Evolutionary conservation across 2,113 vertebrate genomes (phyloP), one percentile per base, ranked within the genome.

Genomic region (Ursus arctos): DNA sequence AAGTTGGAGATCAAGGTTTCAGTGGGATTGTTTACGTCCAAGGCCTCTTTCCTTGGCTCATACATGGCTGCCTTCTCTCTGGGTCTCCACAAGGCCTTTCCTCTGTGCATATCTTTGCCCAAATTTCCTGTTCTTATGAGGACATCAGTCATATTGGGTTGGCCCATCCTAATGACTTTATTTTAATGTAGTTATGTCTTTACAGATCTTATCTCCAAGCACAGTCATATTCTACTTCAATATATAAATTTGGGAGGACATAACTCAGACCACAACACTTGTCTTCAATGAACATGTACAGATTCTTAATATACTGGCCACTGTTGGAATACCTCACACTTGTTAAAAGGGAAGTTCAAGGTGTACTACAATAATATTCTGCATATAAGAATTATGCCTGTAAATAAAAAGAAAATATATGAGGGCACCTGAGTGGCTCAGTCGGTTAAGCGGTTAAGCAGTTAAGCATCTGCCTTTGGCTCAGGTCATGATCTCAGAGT

Each of bases 281-380:
- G 5, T 88, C 76, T 95, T 89, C 55, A 33, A 31, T 51, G 40
- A 87, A 36, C 47, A 84, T 49, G 13, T 92, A 43, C 31, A 47
- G 72, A 88, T 31, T 93, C n/a, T 40, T 95, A 94, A 95, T 55
- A 88, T 90, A 80, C 88, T 91, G 51, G 33, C 31, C 71, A 43
- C 71, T 57, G 22, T 61, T 96, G 15, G 49, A 92, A 91, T 93
- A 91, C 9, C 55, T 81, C 10, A 18, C 26, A 47, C 11, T 72
- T 65, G 24, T 63, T 89, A 49, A 95, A 87, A 79, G 4, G 31
- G 14, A 88, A 91, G 11, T 87, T 95, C 88, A 88, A 26, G 26
- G n/a, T 63, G 49, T 6, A 65, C 40, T 77, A 47, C 13, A 63
- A 80, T 81, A 83, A 96, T 91, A 91, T 47, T 80, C 43, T 93